Conservation (phyloP, 2,888 invertebrate genomes). For the Eurytoma californica region DNA sequence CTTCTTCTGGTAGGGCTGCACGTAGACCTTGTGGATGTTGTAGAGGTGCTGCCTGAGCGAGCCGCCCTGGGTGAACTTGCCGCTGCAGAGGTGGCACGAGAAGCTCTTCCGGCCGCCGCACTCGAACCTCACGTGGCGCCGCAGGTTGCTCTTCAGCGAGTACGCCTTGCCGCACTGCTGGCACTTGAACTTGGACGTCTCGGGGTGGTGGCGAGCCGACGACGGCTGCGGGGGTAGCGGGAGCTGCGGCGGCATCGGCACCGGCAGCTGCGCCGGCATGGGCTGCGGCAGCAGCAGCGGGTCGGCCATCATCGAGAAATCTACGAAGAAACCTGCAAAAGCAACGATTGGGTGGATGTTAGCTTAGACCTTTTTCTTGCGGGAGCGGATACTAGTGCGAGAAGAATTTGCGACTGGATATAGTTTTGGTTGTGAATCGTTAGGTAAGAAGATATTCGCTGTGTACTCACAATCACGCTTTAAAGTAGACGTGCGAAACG, state of each 20-base stretch:
- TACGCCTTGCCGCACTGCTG: constrained; percentile 68
- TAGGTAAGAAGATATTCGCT: too few relatives aligned
- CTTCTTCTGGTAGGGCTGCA: constrained; percentile 59
- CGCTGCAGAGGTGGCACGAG: constrained; percentile 79
- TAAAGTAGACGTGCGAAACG: too few relatives aligned
- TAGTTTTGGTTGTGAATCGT: too few relatives aligned
- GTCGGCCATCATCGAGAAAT: neutral
- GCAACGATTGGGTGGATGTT: neutral
- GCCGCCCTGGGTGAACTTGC: constrained; percentile 83
- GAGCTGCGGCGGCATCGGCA: neutral
- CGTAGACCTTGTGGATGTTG: constrained; percentile 62
- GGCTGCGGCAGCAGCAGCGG: neutral
- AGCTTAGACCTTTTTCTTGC: neutral
- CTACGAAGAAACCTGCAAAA: constrained; percentile 38
- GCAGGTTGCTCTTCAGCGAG: constrained; percentile 65
- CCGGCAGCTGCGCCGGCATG: neutral
- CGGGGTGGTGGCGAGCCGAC: neutral
- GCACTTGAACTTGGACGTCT: constrained; percentile 56
- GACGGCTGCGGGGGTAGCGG: neutral
- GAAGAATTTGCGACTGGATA: too few relatives aligned
- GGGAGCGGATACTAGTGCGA: neutral
- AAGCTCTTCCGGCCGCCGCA: constrained; percentile 64
- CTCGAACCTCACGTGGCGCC: constrained; percentile 64
- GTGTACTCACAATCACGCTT: too few relatives aligned
- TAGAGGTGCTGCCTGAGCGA: constrained; percentile 68